Conservation (phyloP, 2,888 invertebrate species). For the Drosophila pegasa region DNA sequence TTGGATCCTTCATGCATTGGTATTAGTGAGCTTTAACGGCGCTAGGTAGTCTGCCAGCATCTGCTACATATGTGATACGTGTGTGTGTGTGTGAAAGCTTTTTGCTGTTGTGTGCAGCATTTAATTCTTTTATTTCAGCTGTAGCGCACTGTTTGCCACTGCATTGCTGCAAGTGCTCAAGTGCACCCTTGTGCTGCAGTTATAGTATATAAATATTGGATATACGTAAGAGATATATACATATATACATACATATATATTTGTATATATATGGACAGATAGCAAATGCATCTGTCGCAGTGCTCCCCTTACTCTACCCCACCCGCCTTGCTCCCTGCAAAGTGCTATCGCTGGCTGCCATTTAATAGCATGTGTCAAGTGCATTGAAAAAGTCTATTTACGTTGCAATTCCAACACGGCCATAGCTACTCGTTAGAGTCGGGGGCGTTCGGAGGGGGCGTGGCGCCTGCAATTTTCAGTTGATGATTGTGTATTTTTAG, state of each 20-base stretch:
- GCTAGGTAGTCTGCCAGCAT: not conserved
- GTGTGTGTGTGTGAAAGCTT: slow-evolving; percentile 12
- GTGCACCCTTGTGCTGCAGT: slow-evolving; percentile 36
- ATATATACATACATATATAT: slow-evolving; percentile 11
- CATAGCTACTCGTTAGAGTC: slow-evolving; percentile 10
- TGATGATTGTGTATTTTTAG: slow-evolving; percentile 36
- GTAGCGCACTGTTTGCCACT: slow-evolving; percentile 20
- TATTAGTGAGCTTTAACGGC: slow-evolving; percentile 7
- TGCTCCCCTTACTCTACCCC: not conserved
- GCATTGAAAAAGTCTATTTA: slow-evolving; percentile 81
- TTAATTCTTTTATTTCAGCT: not conserved
- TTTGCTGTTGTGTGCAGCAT: not conserved
- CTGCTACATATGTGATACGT: not conserved
- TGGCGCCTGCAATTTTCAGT: slow-evolving; percentile 32
- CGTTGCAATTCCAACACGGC: slow-evolving; percentile 70
- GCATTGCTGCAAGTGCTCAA: slow-evolving; percentile 23
- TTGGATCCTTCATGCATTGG: not conserved
- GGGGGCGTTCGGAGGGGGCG: not conserved
- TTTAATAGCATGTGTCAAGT: slow-evolving; percentile 81
- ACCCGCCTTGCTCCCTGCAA: not conserved
- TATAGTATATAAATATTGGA: slow-evolving; percentile 72
- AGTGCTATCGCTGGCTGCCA: slow-evolving; percentile 64
- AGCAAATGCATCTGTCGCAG: slow-evolving; percentile 48
- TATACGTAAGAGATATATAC: slow-evolving; percentile 39
- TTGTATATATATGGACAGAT: slow-evolving; percentile 10